Conservation (phyloP, 2,888 invertebrate genomes). For the Aphidius colemani region DNA sequence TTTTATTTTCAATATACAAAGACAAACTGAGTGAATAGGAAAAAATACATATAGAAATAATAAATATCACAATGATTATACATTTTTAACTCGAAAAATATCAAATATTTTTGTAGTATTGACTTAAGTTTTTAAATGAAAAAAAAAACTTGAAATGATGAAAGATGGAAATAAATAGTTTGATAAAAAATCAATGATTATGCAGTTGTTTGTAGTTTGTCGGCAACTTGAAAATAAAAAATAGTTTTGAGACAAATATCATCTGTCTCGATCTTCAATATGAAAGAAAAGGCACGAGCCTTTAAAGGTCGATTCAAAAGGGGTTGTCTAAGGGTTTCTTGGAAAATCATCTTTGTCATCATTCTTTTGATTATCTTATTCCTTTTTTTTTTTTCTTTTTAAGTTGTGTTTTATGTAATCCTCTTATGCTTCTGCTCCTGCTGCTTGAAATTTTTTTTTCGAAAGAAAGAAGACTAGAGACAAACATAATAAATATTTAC, state of each 20-base stretch:
- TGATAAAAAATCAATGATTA: conserved; percentile 11
- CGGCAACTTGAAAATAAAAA: no score
- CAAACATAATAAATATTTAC: not conserved
- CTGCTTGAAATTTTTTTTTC: not conserved
- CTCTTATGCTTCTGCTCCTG: conserved; percentile 2
- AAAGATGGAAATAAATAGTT: not conserved
- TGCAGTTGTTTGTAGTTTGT: not conserved
- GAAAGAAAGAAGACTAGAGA: conserved; percentile 16
- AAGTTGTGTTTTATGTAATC: no score
- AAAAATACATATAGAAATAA: not conserved
- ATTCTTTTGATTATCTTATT: conserved; percentile 26
- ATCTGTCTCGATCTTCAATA: no score
- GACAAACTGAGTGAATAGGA: not conserved
- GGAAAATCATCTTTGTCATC: conserved; percentile 31
- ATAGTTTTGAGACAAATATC: no score
- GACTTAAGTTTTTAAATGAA: not conserved
- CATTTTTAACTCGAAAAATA: not conserved
- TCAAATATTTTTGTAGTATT: not conserved
- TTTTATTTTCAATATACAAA: no score
- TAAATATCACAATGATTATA: conserved; percentile 18
- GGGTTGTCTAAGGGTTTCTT: conserved; percentile 33
- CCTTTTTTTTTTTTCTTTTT: conserved; percentile 17
- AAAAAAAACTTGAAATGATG: not conserved
- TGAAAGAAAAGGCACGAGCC: conserved; percentile 16
- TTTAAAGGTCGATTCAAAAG: conserved; percentile 29